These are phyloP conservation scores for Calliopum simillimum DNA, from an alignment of 2,888 invertebrate genomes.

Conservation along the genomic window DNA sequence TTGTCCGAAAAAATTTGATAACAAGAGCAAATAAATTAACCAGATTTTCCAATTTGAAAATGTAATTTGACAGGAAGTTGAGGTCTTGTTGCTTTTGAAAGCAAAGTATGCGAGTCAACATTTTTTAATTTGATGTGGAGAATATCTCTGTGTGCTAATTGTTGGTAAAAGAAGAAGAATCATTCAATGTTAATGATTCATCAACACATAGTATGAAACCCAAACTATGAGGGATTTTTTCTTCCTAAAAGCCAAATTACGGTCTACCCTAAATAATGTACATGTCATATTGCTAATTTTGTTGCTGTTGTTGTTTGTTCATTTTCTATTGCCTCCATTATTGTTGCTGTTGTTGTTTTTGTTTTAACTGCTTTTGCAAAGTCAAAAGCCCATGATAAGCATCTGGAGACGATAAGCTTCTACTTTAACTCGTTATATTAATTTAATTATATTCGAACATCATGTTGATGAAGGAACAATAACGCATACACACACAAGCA, in stretches of 20 bases:
- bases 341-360: background rate
- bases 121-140: too few species aligned
- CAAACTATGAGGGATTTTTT: too few species aligned
- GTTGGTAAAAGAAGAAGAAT: too few species aligned
- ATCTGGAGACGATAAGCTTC: background rate
- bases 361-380: background rate
- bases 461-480: background rate
- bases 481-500: background rate
- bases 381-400: background rate
- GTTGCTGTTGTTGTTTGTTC: conserved; percentile 5
- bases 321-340: background rate
- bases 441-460: conserved; percentile 56
- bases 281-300: conserved; percentile 26
- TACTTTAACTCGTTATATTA: conserved; percentile 42
- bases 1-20: too few species aligned
- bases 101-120: too few species aligned
- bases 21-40: too few species aligned
- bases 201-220: too few species aligned
- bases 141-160: too few species aligned
- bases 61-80: too few species aligned
- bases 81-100: too few species aligned
- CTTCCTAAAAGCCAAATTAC: background rate
- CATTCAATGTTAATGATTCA: too few species aligned
- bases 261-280: conserved; percentile 30
- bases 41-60: too few species aligned